phyloP scores from a whole-genome alignment of 2,113 vertebrate species.

The Monopterus albus region DNA sequence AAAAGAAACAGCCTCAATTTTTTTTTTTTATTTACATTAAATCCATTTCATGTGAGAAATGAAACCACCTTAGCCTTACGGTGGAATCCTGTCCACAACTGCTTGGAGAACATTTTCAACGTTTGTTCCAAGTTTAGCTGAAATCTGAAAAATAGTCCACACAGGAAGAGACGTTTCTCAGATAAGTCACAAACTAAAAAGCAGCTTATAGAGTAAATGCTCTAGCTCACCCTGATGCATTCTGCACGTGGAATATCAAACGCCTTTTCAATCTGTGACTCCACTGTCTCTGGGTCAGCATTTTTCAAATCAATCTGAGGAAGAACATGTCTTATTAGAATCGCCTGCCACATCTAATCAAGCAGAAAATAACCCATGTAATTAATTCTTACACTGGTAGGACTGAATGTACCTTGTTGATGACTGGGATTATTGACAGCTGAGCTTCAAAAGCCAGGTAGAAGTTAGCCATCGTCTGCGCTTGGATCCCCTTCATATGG shows the following conservation, averaged over 20 bases:
- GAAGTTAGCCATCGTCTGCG: constrained; percentile 98
- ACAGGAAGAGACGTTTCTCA: background rate
- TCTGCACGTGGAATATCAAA: constrained; percentile 94
- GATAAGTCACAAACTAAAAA: background rate
- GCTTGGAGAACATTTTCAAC: constrained; percentile 89
- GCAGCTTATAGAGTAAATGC: background rate
- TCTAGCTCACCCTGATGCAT: constrained; percentile 88
- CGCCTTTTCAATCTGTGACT: constrained; percentile 93
- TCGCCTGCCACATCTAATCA: background rate
- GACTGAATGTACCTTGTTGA: constrained; percentile 93
- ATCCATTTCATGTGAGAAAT: background rate
- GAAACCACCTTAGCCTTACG: constrained; percentile 78
- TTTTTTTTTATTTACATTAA: background rate
- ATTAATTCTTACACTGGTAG: background rate
- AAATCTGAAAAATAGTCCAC: constrained; percentile 84
- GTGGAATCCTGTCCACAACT: constrained; percentile 91
- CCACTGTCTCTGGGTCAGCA: constrained; percentile 92
- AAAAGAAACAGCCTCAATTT: background rate
- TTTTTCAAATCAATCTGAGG: constrained; percentile 96
- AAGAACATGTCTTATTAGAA: constrained; percentile 2
- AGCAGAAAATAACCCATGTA: background rate
- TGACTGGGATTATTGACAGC: constrained; percentile 92
- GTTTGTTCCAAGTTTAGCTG: constrained; percentile 95
- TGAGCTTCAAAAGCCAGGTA: constrained; percentile 97
- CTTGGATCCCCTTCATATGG: constrained; percentile 91